Evolutionary conservation across 2,888 invertebrate species (phyloP).

Genomic region (Caenorhabditis virilis): DNA sequence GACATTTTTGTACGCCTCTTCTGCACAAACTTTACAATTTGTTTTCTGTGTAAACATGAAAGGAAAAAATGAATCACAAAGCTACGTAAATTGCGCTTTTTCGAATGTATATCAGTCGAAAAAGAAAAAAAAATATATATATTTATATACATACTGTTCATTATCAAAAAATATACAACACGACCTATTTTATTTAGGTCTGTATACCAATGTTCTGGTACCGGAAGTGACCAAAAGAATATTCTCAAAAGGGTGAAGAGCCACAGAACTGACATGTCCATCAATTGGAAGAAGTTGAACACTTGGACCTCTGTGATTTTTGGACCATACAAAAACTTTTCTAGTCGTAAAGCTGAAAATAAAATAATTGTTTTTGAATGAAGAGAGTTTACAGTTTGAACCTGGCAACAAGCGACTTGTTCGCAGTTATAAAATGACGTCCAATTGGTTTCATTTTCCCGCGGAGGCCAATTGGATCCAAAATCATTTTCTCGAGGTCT

Average conservation of each 20-base stretch:
- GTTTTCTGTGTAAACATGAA: too few species aligned
- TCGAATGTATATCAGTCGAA: too few species aligned
- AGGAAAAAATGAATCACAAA: too few species aligned
- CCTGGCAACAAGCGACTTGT: slow-evolving; percentile 1
- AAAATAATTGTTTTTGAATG: neutral
- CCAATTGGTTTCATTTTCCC: neutral
- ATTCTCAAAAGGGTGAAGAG: neutral
- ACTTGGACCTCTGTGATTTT: neutral
- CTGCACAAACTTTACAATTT: too few species aligned
- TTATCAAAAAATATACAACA: too few species aligned
- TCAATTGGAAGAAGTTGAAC: neutral
- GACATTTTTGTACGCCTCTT: too few species aligned
- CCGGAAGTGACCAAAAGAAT: neutral
- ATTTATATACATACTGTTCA: neutral
- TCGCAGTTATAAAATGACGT: neutral
- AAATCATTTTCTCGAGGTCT: slow-evolving; percentile 6
- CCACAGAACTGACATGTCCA: neutral
- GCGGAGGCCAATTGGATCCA: slow-evolving; percentile 2
- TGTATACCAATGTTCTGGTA: neutral
- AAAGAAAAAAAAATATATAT: too few species aligned
- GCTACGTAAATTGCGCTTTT: too few species aligned
- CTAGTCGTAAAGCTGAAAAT: neutral
- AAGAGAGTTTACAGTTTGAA: too few species aligned
- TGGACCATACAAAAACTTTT: slow-evolving; percentile 4
- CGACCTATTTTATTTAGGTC: neutral